Evolutionary conservation across 2,113 vertebrate genomes (phyloP).

Genomic region (Anhinga anhinga): DNA sequence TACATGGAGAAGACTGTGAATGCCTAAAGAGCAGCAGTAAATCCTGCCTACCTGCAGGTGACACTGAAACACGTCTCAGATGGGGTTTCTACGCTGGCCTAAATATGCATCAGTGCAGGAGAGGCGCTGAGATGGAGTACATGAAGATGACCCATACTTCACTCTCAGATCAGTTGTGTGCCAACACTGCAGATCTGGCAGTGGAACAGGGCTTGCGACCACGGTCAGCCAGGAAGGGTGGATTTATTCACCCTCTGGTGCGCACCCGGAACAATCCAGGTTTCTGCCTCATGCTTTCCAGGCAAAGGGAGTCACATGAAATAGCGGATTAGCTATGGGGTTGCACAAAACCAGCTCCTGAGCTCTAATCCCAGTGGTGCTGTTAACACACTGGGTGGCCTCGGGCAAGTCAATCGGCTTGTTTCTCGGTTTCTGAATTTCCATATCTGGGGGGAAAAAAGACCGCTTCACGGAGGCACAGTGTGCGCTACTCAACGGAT

Average conservation of each 20-base stretch:
- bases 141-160: not conserved
- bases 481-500: not conserved
- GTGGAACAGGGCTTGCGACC: not conserved
- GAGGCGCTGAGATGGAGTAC: not conserved
- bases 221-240: not conserved
- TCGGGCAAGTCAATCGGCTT: not conserved
- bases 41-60: not conserved
- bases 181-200: not conserved
- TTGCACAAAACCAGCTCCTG: not conserved
- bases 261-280: not conserved
- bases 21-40: not conserved
- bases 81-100: not conserved
- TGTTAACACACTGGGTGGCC: not conserved
- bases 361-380: not conserved
- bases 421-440: not conserved
- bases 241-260: not conserved
- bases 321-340: not conserved
- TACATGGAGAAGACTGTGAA: not conserved
- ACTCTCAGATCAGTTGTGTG: not conserved
- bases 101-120: not conserved
- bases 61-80: not conserved
- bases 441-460: not conserved
- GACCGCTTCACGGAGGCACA: not conserved
- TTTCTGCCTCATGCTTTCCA: not conserved
- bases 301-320: not conserved